A percentile compares a stretch with the other conserved stretches of the same genome.
Evolutionary conservation across 1,140 invertebrate species (phyloP).

Genomic region (Papilio machaon): DNA sequence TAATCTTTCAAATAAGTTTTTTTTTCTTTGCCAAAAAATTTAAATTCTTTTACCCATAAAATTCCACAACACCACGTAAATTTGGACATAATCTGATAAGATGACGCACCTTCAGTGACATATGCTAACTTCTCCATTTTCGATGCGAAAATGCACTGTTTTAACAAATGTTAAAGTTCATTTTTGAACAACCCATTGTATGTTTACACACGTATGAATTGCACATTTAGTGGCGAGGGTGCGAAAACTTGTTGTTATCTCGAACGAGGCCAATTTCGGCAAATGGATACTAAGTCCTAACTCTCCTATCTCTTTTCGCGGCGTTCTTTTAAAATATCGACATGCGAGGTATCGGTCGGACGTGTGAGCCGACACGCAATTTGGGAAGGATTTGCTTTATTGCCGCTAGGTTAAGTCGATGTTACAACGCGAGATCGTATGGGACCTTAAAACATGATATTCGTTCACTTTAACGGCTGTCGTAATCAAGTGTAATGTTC

Average conservation of each 20-base stretch:
- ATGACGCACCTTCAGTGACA: slow-evolving; percentile 65
- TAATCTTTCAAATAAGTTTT: too few relatives aligned
- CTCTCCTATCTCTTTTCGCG: slow-evolving; percentile 75
- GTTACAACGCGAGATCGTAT: slow-evolving; percentile 47
- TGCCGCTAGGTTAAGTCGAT: slow-evolving; percentile 56
- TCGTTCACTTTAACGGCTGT: slow-evolving; percentile 41
- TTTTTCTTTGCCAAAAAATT: background rate
- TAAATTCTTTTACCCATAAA: background rate
- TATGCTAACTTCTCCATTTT: slow-evolving; percentile 53
- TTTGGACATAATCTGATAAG: slow-evolving; percentile 64
- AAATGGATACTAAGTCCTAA: slow-evolving; percentile 81
- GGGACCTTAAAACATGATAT: slow-evolving; percentile 57
- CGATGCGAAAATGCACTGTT: slow-evolving; percentile 35
- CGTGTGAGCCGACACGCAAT: slow-evolving; percentile 69
- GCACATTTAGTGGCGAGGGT: slow-evolving; percentile 78
- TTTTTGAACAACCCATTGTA: slow-evolving; percentile 28
- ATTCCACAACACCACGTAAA: slow-evolving; percentile 9
- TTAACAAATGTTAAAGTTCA: slow-evolving; percentile 41
- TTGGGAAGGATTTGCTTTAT: slow-evolving; percentile 77
- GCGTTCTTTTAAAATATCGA: slow-evolving; percentile 79
- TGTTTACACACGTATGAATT: slow-evolving; percentile 76
- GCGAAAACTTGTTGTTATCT: slow-evolving; percentile 81
- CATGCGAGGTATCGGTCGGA: slow-evolving; percentile 56
- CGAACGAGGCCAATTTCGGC: slow-evolving; percentile 78
- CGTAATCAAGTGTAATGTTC: slow-evolving; percentile 38